These are phyloP conservation scores for Philhelius pedissequus DNA, from an alignment of 2,888 invertebrate species.

Conservation along the genomic window DNA sequence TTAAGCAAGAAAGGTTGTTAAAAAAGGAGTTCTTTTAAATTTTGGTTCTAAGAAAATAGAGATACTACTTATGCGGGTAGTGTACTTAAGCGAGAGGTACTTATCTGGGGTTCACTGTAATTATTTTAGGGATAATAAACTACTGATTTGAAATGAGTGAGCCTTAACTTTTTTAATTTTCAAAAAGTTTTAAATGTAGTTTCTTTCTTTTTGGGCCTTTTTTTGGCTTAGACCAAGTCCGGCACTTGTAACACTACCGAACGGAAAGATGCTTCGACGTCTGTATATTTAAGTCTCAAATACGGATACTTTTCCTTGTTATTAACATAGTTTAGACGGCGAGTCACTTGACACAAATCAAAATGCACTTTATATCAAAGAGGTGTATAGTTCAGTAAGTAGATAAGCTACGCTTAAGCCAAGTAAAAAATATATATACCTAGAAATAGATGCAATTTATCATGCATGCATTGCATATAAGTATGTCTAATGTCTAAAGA, in stretches of 20 bases:
- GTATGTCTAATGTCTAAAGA: conserved; percentile 23
- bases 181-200: too few relatives aligned
- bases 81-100: too few relatives aligned
- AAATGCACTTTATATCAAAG: conserved; percentile 48
- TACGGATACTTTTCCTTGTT: not conserved
- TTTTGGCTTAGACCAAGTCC: not conserved
- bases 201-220: not conserved
- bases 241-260: not conserved
- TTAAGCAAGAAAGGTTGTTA: too few relatives aligned
- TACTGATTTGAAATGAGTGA: too few relatives aligned
- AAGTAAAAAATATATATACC: not conserved
- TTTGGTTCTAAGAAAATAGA: too few relatives aligned
- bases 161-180: too few relatives aligned
- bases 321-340: conserved; percentile 32
- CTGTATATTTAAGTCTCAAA: not conserved
- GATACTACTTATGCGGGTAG: too few relatives aligned
- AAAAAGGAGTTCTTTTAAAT: too few relatives aligned
- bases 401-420: not conserved
- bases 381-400: conserved; percentile 28
- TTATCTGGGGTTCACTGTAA: too few relatives aligned
- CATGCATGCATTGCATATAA: not conserved
- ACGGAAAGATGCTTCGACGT: not conserved
- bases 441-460: not conserved
- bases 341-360: conserved; percentile 63
- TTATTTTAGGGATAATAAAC: too few relatives aligned